Evolutionary conservation across 2,113 vertebrate species (phyloP).

Genomic region (Bos indicus): DNA sequence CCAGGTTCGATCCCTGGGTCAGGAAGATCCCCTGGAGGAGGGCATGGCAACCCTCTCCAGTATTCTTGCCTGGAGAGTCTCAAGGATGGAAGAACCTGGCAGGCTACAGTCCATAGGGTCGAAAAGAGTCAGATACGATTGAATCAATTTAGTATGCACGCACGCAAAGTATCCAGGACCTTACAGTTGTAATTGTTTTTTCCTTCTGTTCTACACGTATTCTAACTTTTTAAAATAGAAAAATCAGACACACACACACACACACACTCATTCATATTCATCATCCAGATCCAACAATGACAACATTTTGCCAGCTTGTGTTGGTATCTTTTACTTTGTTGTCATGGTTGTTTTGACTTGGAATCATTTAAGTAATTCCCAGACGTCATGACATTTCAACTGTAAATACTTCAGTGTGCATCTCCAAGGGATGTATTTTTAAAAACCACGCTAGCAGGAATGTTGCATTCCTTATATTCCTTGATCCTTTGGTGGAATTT

Average conservation of each 20-base stretch:
- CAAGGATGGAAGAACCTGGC: neutral
- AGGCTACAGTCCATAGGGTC: neutral
- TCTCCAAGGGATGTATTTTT: neutral
- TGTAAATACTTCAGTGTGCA: neutral
- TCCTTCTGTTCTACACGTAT: neutral
- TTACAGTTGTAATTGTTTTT: neutral
- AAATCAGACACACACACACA: neutral
- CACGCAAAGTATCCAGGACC: neutral
- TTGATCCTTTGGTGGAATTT: neutral
- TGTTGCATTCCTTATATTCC: neutral
- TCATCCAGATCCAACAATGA: neutral
- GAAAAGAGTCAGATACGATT: neutral
- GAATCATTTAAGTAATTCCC: neutral
- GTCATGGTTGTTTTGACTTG: neutral
- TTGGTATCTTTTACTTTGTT: neutral
- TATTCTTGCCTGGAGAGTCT: neutral
- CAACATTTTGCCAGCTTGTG: neutral
- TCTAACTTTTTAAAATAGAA: neutral
- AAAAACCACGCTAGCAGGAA: neutral
- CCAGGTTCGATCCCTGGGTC: neutral
- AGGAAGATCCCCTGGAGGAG: neutral
- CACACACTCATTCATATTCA: neutral
- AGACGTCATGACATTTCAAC: neutral
- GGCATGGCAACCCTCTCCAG: neutral
- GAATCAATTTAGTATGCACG: neutral